Percentiles rank a stretch among this genome's conserved stretches.
Conservation (phyloP, 2,113 vertebrate genomes). For the zebrafish (Danio rerio) region DNA sequence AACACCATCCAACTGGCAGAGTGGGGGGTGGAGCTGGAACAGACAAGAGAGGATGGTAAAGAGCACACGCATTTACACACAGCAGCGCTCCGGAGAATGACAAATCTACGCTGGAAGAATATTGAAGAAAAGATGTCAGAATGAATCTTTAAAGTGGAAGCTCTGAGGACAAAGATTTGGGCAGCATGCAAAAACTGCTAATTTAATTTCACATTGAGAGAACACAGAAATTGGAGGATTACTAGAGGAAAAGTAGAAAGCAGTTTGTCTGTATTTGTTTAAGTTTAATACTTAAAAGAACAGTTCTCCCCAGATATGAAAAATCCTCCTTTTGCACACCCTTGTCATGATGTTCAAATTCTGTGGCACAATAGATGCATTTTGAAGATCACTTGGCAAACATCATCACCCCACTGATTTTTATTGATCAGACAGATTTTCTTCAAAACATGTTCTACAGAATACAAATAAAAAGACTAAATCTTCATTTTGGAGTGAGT, state of each 20-base stretch:
- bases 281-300: neutral
- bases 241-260: neutral
- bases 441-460: no score
- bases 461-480: no score
- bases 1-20: slow-evolving; percentile 68
- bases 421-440: no score
- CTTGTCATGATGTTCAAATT: neutral
- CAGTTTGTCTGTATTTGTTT: neutral
- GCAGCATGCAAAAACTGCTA: neutral
- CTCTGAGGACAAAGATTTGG: neutral
- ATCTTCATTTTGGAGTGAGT: no score
- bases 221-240: neutral
- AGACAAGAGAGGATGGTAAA: slow-evolving; percentile 37
- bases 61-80: neutral
- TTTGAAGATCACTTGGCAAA: no score
- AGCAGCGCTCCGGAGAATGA: neutral
- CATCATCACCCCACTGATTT: no score
- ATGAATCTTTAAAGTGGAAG: neutral
- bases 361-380: neutral
- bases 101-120: neutral
- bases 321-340: neutral
- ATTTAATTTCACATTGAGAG: neutral
- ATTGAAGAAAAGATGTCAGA: neutral
- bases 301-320: neutral
- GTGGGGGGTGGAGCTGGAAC: slow-evolving; percentile 53